phyloP scores from a whole-genome alignment of 2,888 invertebrate species.

The Steinernema scapterisci region DNA sequence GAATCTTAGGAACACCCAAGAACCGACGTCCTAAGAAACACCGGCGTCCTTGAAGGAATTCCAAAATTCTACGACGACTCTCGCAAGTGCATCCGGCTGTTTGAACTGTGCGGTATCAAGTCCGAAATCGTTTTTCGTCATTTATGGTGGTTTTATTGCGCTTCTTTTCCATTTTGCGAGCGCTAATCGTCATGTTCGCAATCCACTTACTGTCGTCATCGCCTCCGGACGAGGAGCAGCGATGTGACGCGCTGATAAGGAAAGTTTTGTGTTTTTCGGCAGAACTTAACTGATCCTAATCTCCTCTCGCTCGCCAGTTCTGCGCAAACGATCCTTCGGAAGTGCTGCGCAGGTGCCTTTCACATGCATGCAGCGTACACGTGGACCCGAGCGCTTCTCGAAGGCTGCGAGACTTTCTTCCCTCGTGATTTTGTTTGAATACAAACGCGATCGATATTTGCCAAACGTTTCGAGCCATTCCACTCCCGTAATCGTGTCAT shows the following conservation, averaged over 20 bases:
- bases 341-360: too few relatives aligned
- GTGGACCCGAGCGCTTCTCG: neutral
- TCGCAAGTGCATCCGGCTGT: too few relatives aligned
- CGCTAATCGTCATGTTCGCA: neutral
- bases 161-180: neutral
- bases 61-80: too few relatives aligned
- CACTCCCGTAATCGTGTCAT: constrained; percentile 5
- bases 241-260: constrained; percentile 29
- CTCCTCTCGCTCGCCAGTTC: constrained; percentile 5
- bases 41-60: too few relatives aligned
- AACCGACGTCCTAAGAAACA: too few relatives aligned
- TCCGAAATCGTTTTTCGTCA: neutral
- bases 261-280: constrained; percentile 26
- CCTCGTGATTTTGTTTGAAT: neutral
- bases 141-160: constrained; percentile 1
- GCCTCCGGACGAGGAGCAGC: neutral
- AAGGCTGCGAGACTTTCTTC: neutral
- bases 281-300: constrained; percentile 18
- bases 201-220: constrained; percentile 27
- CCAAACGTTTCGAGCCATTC: neutral
- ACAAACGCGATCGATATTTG: constrained; percentile 23
- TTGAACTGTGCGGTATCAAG: too few relatives aligned
- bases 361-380: neutral
- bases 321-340: neutral
- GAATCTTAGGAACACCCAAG: too few relatives aligned